Evolutionary conservation across 2,888 invertebrate genomes (phyloP).

Genomic region (Apocheima hispidaria): DNA sequence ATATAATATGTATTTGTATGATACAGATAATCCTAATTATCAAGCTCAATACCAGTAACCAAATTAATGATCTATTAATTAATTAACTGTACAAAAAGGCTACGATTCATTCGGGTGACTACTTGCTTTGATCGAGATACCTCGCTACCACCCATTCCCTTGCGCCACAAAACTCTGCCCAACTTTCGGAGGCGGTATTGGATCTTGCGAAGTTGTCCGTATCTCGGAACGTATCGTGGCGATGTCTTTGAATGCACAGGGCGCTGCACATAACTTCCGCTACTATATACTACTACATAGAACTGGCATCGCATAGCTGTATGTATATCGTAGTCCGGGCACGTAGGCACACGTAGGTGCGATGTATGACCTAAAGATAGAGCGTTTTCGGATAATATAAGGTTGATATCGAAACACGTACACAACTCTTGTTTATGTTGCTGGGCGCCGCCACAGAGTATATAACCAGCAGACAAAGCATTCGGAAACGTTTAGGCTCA

Average conservation of each 20-base stretch:
- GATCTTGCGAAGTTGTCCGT: conserved; percentile 48
- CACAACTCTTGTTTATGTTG: conserved; percentile 1
- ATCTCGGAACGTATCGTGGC: conserved; percentile 46
- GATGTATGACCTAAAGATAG: conserved; percentile 32
- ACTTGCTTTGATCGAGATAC: too few species aligned
- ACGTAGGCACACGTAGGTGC: conserved; percentile 32
- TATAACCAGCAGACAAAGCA: too few species aligned
- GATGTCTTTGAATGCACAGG: conserved; percentile 46
- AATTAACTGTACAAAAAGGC: too few species aligned
- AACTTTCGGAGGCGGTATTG: conserved; percentile 49
- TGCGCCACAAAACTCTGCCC: conserved; percentile 47
- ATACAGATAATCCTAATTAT: too few species aligned
- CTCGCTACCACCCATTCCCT: conserved; percentile 40
- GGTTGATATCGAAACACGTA: conserved; percentile 20
- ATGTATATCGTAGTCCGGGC: conserved; percentile 19
- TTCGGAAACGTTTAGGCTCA: too few species aligned
- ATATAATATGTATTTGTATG: too few species aligned
- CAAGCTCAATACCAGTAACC: too few species aligned
- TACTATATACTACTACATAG: conserved; percentile 7
- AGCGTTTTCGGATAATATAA: conserved; percentile 27
- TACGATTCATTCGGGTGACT: too few species aligned
- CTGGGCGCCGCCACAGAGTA: background rate
- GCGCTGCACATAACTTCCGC: conserved; percentile 26
- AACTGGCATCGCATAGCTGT: conserved; percentile 10
- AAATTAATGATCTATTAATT: too few species aligned